These are phyloP conservation scores for Trichomalopsis sarcophagae DNA, from an alignment of 1,140 invertebrate species.

Conservation along the genomic window DNA sequence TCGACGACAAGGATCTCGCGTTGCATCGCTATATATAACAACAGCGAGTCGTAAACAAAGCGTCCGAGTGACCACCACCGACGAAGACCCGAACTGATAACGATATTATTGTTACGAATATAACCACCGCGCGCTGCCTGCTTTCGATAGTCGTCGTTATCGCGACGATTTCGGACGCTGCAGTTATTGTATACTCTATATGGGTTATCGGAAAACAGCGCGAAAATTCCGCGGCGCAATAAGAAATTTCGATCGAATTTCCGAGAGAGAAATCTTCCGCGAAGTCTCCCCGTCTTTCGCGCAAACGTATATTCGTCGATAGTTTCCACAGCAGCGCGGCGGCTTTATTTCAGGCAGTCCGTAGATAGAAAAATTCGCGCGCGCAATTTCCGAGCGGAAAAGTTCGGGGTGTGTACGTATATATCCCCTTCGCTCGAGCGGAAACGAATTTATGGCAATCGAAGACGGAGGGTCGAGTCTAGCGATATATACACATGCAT, in stretches of 20 bases:
- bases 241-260: neutral
- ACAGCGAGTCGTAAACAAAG: neutral
- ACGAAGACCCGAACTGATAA: neutral
- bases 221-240: no score
- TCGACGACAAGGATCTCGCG: neutral
- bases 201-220: no score
- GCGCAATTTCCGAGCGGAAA: neutral
- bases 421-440: neutral
- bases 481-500: no score
- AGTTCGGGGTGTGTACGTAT: neutral
- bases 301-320: neutral
- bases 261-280: no score
- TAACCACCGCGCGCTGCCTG: neutral
- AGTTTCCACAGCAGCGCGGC: neutral
- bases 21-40: neutral
- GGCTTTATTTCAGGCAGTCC: neutral
- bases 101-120: slow-evolving; percentile 14
- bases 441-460: slow-evolving; percentile 35
- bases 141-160: neutral
- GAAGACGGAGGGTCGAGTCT: neutral
- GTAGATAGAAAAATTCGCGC: neutral
- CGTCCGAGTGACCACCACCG: neutral
- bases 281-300: no score
- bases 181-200: neutral
- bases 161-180: neutral